Base-by-base conservation (phyloP, 2,888 invertebrate genomes). In the Lepeophtheirus nordmannii region DNA sequence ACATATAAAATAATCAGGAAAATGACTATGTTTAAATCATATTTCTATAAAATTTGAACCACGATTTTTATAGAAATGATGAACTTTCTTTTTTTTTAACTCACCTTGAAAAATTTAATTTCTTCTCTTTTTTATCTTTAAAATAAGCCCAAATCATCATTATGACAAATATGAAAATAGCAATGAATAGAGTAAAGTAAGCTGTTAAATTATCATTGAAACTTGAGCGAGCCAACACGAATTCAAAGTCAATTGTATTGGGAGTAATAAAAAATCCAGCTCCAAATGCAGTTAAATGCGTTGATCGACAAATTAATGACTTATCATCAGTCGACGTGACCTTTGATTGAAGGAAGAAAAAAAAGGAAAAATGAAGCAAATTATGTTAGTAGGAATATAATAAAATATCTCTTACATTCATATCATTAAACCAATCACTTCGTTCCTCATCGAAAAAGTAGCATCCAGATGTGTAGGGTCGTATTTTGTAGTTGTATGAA, bases 161-260 rank as follows among this genome's bases (percentile, higher is more conserved):
- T 0, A 75, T 5, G 11, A 77, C 69, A 70, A 75, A 78, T 30
- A 76, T 41, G 8, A 73, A 69, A 10, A 72, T 69, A 2, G 75
- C 73, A 17, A 76, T 70, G 23, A 79, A 77, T 67, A 76, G 71
- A 0, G 77, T 76, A 41, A 75, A 69, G 72, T 78, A 79, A 46
- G 79, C 73, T 2, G 77, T 76, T 2, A 76, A 73, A 70, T 79
- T 79, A 68, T 75, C 74, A 46, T 71, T 69, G 71, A 79, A 78
- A 67, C 74, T 75, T 20, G 72, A 70, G 70, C 79, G 75, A 39
- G 74, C 72, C 68, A 78, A 77, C 10, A 79, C 76, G 69, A 75
- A 78, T 68, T 74, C 72, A 72, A 77, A 79, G 72, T 79, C 76
- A 12, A 79, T 76, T 14, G 75, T 73, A 71, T 78, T 78, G 1